These are phyloP conservation scores for Panagrolaimus sp. DNA, from an alignment of 1,140 invertebrate species.

Conservation along the genomic window DNA sequence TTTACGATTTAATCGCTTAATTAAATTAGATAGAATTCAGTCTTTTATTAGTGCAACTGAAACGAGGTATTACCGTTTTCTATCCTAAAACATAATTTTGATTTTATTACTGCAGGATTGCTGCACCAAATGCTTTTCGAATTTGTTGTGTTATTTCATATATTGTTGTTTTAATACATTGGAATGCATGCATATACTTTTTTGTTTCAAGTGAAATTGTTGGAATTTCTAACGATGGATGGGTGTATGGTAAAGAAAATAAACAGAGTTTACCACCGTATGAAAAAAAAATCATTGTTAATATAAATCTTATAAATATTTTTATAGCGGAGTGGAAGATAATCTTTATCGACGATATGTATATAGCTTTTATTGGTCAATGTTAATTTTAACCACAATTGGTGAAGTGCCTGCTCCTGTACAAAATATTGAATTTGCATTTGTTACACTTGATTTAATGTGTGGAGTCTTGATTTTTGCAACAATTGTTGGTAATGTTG, in stretches of 20 bases:
- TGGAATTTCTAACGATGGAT: slow-evolving; percentile 80
- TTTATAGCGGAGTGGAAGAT: slow-evolving; percentile 40
- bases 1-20: slow-evolving; percentile 31
- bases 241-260: slow-evolving; percentile 66
- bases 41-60: slow-evolving; percentile 30
- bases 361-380: slow-evolving; percentile 93
- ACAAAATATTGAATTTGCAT: slow-evolving; percentile 74
- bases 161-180: slow-evolving; percentile 87
- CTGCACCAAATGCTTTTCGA: slow-evolving; percentile 71
- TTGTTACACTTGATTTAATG: slow-evolving; percentile 79
- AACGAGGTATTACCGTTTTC: slow-evolving; percentile 20
- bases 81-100: not conserved
- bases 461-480: slow-evolving; percentile 77
- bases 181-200: slow-evolving; percentile 92
- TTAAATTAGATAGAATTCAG: slow-evolving; percentile 24
- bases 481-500: slow-evolving; percentile 84
- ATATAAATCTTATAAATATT: no score
- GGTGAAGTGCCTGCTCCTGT: slow-evolving; percentile 63
- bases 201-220: slow-evolving; percentile 72
- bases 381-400: slow-evolving; percentile 85
- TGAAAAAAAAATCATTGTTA: no score
- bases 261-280: slow-evolving; percentile 47
- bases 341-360: slow-evolving; percentile 59
- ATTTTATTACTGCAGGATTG: slow-evolving; percentile 71
- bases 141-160: slow-evolving; percentile 67